A percentile compares a stretch with the other conserved stretches of the same genome.
Conservation (phyloP, 2,888 invertebrate genomes). For the Emesis furor region DNA sequence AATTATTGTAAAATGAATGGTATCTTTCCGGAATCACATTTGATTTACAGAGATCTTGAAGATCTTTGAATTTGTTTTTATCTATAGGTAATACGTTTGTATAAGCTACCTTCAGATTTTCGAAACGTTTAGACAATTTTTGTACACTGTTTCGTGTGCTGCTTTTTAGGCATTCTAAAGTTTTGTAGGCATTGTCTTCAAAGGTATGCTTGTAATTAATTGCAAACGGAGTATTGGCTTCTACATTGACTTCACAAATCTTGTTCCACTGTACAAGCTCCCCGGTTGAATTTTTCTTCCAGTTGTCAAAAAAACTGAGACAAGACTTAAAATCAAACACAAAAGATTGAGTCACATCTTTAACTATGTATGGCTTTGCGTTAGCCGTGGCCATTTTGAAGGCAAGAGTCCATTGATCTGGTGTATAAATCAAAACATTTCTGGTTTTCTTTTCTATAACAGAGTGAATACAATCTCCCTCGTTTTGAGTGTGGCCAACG, state of each 20-base stretch:
- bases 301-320: background rate
- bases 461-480: background rate
- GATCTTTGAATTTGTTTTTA: background rate
- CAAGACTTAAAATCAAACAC: conserved; percentile 3
- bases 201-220: background rate
- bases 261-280: too few species aligned
- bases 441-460: background rate
- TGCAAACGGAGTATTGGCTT: background rate
- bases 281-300: too few species aligned
- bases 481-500: background rate
- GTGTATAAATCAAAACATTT: conserved; percentile 5
- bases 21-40: background rate
- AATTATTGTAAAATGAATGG: conserved; percentile 5
- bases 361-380: too few species aligned
- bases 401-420: too few species aligned
- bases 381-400: too few species aligned
- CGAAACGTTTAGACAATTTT: background rate
- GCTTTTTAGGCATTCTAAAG: background rate
- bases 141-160: background rate
- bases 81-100: background rate
- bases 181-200: conserved; percentile 2
- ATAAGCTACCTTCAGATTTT: background rate
- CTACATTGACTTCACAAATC: too few species aligned
- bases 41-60: background rate
- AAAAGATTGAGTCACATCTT: too few species aligned